Percentiles rank a stretch among this genome's conserved stretches.
Evolutionary conservation across 2,888 invertebrate species (phyloP).

Genomic region (Mantis religiosa): DNA sequence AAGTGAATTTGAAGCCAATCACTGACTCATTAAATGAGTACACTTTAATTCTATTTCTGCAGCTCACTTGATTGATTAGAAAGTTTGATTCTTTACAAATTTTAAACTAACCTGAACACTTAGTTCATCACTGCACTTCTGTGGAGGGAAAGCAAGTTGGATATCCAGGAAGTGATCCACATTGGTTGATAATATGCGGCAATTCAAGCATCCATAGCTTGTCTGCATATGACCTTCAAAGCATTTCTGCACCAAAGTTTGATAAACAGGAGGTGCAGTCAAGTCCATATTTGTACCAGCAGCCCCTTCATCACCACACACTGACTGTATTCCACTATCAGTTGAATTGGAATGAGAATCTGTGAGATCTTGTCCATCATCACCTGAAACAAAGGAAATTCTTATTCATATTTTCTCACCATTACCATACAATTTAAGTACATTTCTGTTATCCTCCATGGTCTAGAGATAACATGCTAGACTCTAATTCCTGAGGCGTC

Average conservation of each 20-base stretch:
- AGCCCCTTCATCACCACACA: constrained; percentile 40
- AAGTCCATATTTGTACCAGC: neutral
- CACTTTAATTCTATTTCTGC: no score
- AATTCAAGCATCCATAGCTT: constrained; percentile 68
- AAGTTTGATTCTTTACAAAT: no score
- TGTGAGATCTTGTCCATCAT: constrained; percentile 40
- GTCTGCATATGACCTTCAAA: constrained; percentile 75
- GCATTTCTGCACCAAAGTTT: constrained; percentile 51
- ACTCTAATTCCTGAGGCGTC: no score
- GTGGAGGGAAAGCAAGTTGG: constrained; percentile 65
- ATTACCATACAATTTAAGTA: no score
- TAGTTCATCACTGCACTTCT: neutral
- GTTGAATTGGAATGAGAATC: constrained; percentile 45
- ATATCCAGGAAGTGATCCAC: constrained; percentile 78
- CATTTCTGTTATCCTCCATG: no score
- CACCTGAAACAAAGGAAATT: constrained; percentile 33
- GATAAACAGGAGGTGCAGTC: neutral
- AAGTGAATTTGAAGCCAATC: no score
- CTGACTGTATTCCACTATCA: constrained; percentile 45
- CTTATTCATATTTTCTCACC: no score
- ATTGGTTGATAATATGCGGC: constrained; percentile 66
- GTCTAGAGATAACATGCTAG: no score
- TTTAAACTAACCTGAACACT: neutral
- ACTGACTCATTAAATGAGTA: no score
- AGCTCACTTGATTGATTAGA: no score